Evolutionary conservation across 2,888 invertebrate species (phyloP).

Genomic region (Philaethria dido): DNA sequence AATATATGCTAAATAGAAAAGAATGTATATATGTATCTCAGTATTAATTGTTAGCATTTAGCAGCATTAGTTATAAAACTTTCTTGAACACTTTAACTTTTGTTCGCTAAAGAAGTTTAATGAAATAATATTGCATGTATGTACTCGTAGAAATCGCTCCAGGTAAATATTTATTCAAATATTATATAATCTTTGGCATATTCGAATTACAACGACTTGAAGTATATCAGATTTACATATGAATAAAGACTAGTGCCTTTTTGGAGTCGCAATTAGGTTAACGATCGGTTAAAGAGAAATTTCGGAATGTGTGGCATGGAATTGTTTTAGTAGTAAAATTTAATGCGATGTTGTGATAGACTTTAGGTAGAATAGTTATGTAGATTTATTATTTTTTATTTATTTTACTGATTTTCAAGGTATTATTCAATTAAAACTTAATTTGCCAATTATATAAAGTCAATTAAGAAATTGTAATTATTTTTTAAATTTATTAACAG

Average conservation of each 20-base stretch:
- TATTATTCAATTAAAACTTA: background rate
- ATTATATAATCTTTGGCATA: slow-evolving; percentile 30
- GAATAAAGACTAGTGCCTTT: slow-evolving; percentile 70
- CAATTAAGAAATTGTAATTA: background rate
- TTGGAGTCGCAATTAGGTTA: slow-evolving; percentile 61
- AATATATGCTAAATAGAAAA: background rate
- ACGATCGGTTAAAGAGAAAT: slow-evolving; percentile 41
- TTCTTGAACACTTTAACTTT: background rate
- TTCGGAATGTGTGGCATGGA: slow-evolving; percentile 32
- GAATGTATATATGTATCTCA: background rate
- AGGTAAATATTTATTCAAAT: slow-evolving; percentile 11
- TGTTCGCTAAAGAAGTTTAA: background rate
- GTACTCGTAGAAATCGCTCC: background rate
- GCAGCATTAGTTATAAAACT: background rate
- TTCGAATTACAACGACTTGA: slow-evolving; percentile 59
- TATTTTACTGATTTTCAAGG: slow-evolving; percentile 3
- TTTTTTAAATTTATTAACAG: background rate
- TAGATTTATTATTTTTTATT: slow-evolving; percentile 13
- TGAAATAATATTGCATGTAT: slow-evolving; percentile 9
- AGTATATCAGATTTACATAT: slow-evolving; percentile 59
- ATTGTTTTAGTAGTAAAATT: slow-evolving; percentile 39
- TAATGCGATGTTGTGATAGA: slow-evolving; percentile 53
- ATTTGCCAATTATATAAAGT: slow-evolving; percentile 2
- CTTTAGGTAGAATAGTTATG: slow-evolving; percentile 44
- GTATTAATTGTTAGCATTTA: background rate